phyloP scores from a whole-genome alignment of 2,888 invertebrate genomes.

The Philopedon plagiatum region DNA sequence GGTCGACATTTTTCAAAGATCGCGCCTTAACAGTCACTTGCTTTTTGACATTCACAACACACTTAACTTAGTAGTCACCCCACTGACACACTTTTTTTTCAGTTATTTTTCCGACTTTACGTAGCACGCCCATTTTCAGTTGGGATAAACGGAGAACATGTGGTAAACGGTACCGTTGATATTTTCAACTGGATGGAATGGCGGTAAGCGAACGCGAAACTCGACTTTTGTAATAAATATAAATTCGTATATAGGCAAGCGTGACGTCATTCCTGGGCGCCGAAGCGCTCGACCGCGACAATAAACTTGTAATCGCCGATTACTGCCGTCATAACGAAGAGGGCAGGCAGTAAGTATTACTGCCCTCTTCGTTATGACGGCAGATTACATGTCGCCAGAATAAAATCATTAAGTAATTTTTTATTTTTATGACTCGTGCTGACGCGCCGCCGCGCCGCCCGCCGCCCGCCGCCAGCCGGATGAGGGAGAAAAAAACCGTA shows the following conservation, averaged over 20 bases:
- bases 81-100: conserved; percentile 26
- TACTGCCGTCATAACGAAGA: conserved; percentile 3
- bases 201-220: conserved; percentile 37
- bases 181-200: conserved; percentile 53
- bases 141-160: conserved; percentile 38
- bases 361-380: too few relatives aligned
- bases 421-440: too few relatives aligned
- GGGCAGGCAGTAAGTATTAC: background rate
- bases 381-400: too few relatives aligned
- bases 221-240: conserved; percentile 59
- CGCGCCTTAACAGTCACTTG: conserved; percentile 15
- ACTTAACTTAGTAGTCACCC: conserved; percentile 4
- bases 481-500: too few relatives aligned
- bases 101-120: background rate
- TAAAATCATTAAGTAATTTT: too few relatives aligned
- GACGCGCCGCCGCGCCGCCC: too few relatives aligned
- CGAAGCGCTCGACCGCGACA: conserved; percentile 50
- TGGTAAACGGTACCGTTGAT: conserved; percentile 49
- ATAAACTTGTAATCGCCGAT: conserved; percentile 51
- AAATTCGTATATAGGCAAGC: conserved; percentile 56
- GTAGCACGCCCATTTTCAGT: conserved; percentile 44
- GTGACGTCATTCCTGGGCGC: conserved; percentile 58
- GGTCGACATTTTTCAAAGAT: conserved; percentile 55
- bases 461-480: too few relatives aligned
- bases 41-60: conserved; percentile 9